phyloP scores from a whole-genome alignment of 2,888 invertebrate species.

The Ormia ochracea region DNA sequence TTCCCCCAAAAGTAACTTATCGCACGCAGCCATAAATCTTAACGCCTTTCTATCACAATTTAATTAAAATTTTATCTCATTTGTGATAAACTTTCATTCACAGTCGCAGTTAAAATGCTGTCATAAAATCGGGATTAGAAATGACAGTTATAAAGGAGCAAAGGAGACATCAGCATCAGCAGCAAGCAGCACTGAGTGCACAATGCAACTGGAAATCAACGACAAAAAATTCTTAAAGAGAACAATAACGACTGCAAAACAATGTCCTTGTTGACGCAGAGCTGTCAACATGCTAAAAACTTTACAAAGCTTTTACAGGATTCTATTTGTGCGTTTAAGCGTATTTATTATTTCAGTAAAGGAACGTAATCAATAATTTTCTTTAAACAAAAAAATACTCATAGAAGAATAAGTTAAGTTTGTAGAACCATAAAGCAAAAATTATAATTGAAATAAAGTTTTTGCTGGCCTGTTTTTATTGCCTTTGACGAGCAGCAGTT shows the following conservation, averaged over 20 bases:
- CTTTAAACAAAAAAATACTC: no score
- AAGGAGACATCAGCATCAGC: neutral
- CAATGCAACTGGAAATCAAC: conserved; percentile 16
- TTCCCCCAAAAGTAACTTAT: neutral
- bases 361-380: no score
- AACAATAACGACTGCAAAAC: neutral
- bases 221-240: neutral
- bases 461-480: no score
- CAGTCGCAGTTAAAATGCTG: neutral
- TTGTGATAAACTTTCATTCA: conserved; percentile 31
- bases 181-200: neutral
- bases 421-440: no score
- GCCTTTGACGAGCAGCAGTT: no score
- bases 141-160: neutral
- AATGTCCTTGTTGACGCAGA: neutral
- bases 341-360: no score
- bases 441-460: no score
- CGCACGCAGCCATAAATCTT: neutral
- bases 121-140: neutral
- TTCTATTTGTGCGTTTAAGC: no score
- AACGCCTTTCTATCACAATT: conserved; percentile 24
- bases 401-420: no score
- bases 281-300: no score
- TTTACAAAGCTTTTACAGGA: no score
- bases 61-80: conserved; percentile 38